Conservation (phyloP, 1,140 invertebrate genomes). For the Penaeus japonicus region DNA sequence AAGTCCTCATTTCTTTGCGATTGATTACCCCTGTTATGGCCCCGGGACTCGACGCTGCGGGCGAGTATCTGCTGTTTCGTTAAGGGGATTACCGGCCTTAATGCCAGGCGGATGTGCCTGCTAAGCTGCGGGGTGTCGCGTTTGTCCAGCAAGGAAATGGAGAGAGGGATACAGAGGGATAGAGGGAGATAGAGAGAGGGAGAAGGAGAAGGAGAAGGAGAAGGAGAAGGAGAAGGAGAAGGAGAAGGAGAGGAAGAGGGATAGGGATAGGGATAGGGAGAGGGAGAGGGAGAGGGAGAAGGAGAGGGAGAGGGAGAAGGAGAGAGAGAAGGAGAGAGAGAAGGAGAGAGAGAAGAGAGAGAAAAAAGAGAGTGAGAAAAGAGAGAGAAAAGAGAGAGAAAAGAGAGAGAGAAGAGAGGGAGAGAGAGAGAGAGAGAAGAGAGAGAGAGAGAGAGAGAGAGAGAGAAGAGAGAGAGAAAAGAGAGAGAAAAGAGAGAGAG, state of each 20-base stretch:
- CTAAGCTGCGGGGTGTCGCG: no score
- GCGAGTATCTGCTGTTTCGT: no score
- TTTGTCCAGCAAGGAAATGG: no score
- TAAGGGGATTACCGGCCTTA: no score
- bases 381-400: no score
- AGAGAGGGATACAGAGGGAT: no score
- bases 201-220: neutral
- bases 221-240: neutral
- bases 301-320: no score
- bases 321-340: neutral
- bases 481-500: neutral
- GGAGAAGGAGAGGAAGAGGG: neutral
- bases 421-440: neutral
- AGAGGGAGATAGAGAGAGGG: no score
- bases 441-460: neutral
- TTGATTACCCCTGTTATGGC: no score
- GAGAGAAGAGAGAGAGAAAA: conserved; percentile 6
- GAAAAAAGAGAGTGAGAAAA: neutral
- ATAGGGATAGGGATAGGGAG: neutral
- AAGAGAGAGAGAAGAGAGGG: neutral
- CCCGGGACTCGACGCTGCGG: no score
- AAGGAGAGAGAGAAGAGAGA: neutral
- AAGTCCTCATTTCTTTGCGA: no score
- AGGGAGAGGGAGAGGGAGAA: neutral
- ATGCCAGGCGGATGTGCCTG: no score